These are phyloP conservation scores for Propithecus coquereli DNA, from an alignment of 2,113 vertebrate species.

Conservation along the genomic window DNA sequence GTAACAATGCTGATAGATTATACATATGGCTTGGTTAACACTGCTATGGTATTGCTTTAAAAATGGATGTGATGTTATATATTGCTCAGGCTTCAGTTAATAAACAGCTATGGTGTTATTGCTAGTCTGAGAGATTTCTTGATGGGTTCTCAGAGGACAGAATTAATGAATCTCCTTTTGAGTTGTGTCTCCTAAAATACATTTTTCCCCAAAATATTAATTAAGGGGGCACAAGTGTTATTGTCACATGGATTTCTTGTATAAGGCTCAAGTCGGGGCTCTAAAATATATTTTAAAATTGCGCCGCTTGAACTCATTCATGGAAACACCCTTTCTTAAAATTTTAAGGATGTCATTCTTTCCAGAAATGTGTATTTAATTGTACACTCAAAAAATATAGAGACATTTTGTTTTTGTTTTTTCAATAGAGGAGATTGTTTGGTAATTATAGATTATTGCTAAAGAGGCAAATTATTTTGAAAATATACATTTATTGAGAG, in stretches of 20 bases:
- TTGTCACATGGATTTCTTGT: too few species aligned
- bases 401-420: slow-evolving; percentile 26
- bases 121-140: slow-evolving; percentile 6
- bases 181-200: background rate
- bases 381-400: slow-evolving; percentile 8
- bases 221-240: too few species aligned
- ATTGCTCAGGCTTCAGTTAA: background rate
- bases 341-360: slow-evolving; percentile 43
- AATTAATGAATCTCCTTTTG: slow-evolving; percentile 26
- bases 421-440: slow-evolving; percentile 8
- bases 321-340: slow-evolving; percentile 36
- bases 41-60: slow-evolving; percentile 22
- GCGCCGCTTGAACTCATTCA: slow-evolving; percentile 4
- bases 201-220: background rate
- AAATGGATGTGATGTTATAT: slow-evolving; percentile 1
- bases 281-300: slow-evolving; percentile 13
- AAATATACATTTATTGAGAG: slow-evolving; percentile 68
- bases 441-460: slow-evolving; percentile 62
- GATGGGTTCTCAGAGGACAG: background rate
- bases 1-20: background rate
- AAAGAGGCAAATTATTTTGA: slow-evolving; percentile 66
- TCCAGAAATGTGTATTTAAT: slow-evolving; percentile 51
- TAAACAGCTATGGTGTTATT: background rate
- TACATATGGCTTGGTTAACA: slow-evolving; percentile 10
- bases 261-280: background rate